These are phyloP conservation scores for Ianthella basta DNA, from an alignment of 37 sponge, comb jelly and placozoan genomes.

Conservation along the genomic window DNA sequence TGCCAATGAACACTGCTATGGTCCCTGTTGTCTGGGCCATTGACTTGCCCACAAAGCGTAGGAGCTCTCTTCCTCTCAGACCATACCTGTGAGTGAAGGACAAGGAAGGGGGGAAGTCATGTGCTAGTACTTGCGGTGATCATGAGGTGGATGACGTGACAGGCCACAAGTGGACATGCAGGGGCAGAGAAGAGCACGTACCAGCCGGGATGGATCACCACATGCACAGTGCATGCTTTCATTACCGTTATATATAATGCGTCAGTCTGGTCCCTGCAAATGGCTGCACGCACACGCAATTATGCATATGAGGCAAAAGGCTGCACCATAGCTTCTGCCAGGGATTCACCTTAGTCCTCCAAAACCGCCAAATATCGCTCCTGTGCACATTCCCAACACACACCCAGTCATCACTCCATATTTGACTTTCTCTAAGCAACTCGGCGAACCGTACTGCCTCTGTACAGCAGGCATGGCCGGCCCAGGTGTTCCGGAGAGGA, in stretches of 20 bases:
- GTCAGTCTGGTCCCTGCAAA: no score
- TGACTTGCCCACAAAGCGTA: conserved; percentile 26
- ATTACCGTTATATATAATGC: no score
- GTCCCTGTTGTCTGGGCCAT: conserved; percentile 30
- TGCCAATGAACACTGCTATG: conserved; percentile 34
- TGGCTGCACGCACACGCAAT: no score
- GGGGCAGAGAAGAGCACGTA: no score
- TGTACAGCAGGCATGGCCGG: conserved; percentile 8
- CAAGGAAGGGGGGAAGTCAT: neutral
- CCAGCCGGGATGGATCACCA: no score
- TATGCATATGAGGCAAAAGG: no score
- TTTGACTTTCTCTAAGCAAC: conserved; percentile 25
- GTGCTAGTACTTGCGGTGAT: no score
- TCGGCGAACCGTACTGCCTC: neutral
- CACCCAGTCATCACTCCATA: conserved; percentile 6
- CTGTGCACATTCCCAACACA: conserved; percentile 32
- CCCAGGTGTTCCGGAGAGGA: no score
- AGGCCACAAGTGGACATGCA: no score
- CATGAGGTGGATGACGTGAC: no score
- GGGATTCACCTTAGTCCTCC: conserved; percentile 2
- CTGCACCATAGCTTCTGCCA: no score
- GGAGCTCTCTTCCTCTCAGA: conserved; percentile 9
- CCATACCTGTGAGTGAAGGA: neutral
- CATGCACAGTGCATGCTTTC: no score
- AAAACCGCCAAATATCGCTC: conserved; percentile 30